Conservation (phyloP, 2,113 vertebrate species). For the Osmerus eperlanus region DNA sequence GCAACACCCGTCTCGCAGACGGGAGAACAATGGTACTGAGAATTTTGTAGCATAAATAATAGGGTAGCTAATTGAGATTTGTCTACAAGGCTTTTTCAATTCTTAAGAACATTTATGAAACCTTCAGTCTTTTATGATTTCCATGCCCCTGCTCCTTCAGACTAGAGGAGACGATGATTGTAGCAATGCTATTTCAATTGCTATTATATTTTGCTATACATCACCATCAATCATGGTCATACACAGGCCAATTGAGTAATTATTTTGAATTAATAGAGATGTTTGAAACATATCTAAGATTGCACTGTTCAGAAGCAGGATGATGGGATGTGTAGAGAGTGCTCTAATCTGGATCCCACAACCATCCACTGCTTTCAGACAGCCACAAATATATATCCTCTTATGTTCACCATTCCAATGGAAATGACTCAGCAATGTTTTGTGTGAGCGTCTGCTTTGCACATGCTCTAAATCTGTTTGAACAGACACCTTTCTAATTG, state of each 20-base stretch:
- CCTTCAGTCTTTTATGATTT: background rate
- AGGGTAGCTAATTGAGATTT: too few species aligned
- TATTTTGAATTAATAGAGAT: too few species aligned
- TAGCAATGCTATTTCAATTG: background rate
- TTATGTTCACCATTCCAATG: background rate
- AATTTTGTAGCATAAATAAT: too few species aligned
- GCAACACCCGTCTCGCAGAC: too few species aligned
- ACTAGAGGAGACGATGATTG: too few species aligned
- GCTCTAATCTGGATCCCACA: background rate
- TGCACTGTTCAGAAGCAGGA: too few species aligned
- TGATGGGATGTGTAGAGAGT: too few species aligned
- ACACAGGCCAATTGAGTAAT: too few species aligned
- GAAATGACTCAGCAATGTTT: background rate
- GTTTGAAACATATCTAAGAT: too few species aligned
- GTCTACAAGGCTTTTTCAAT: background rate
- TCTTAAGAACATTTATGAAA: background rate
- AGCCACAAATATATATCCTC: background rate
- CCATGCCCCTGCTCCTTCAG: background rate
- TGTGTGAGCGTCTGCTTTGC: background rate
- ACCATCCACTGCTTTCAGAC: background rate
- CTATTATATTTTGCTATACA: too few species aligned
- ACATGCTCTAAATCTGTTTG: background rate
- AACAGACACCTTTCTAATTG: background rate
- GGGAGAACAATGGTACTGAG: too few species aligned
- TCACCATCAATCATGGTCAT: too few species aligned